phyloP scores from a whole-genome alignment of 2,113 vertebrate species.

The Vireo altiloquus region DNA sequence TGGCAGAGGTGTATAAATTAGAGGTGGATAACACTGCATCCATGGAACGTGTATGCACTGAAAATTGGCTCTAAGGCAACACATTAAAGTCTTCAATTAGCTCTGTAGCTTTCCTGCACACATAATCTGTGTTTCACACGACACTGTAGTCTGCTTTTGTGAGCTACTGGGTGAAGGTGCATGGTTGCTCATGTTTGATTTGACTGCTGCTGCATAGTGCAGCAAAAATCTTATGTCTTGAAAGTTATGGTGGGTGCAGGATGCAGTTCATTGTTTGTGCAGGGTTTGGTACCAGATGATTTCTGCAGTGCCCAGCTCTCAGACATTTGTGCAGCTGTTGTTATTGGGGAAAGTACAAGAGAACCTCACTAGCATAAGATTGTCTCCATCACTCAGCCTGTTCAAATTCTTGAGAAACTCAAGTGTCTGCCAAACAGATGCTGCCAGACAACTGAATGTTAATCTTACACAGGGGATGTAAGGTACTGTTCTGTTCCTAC shows the following conservation, averaged over 20 bases:
- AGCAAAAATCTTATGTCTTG: not conserved
- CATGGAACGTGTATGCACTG: rapidly evolving
- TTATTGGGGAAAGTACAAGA: not conserved
- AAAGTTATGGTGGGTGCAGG: not conserved
- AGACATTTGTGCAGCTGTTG: not conserved
- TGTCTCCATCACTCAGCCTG: not conserved
- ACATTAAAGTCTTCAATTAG: not conserved
- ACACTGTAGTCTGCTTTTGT: not conserved
- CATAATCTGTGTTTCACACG: not conserved
- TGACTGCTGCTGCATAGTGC: not conserved
- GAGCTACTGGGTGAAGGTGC: not conserved
- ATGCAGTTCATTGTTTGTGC: not conserved
- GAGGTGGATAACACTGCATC: not conserved
- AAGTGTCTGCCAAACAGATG: not conserved
- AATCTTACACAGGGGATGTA: not conserved
- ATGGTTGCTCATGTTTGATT: not conserved
- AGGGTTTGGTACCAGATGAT: not conserved
- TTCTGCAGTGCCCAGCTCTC: not conserved
- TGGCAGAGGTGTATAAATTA: not conserved
- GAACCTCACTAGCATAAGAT: not conserved
- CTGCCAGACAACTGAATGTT: not conserved
- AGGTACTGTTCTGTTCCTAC: not conserved
- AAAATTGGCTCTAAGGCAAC: not conserved
- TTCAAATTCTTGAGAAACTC: not conserved
- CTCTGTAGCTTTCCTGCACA: not conserved